Evolutionary conservation across 2,888 invertebrate genomes (phyloP).

Genomic region (Micropterix aruncella): DNA sequence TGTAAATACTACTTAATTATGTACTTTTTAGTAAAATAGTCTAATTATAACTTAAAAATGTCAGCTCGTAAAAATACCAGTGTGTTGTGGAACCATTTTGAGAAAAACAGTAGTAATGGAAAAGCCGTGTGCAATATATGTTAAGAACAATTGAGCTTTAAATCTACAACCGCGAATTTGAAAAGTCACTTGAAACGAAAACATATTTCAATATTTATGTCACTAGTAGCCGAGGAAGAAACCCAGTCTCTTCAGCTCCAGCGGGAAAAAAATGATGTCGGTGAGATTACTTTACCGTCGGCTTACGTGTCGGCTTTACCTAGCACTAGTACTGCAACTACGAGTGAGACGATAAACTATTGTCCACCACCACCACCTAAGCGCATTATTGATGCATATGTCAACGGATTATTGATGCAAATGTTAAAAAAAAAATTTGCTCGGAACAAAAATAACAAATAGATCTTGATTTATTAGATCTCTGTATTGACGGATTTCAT

Average conservation of each 20-base stretch:
- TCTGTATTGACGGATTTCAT: conserved; percentile 12
- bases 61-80: background rate
- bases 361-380: background rate
- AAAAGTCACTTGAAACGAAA: conserved; percentile 7
- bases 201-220: background rate
- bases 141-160: conserved; percentile 3
- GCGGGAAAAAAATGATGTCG: no score
- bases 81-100: background rate
- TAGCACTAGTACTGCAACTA: no score
- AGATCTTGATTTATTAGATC: conserved; percentile 7
- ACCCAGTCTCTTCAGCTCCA: no score
- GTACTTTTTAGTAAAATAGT: no score
- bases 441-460: conserved; percentile 6
- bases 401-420: no score
- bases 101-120: background rate
- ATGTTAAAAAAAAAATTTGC: background rate
- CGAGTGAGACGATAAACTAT: background rate
- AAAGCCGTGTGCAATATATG: conserved; percentile 1
- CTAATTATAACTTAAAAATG: background rate
- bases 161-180: conserved; percentile 5
- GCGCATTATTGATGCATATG: background rate
- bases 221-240: background rate
- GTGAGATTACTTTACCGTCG: no score
- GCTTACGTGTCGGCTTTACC: no score
- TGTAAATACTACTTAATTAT: no score